Conservation (phyloP, 2,888 invertebrate genomes). For the Tortricodes alternella region DNA sequence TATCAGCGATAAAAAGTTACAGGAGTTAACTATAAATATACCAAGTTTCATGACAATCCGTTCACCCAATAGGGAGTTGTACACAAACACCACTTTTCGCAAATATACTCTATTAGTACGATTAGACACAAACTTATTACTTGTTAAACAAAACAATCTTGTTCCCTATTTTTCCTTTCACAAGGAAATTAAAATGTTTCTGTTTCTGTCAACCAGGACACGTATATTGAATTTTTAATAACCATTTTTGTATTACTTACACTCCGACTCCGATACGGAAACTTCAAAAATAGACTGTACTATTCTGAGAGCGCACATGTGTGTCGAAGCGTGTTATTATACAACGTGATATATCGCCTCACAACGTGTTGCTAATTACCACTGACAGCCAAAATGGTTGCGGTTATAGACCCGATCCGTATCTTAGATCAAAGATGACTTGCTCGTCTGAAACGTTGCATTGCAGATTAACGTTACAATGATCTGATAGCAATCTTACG, state of each 20-base stretch:
- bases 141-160: no score
- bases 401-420: conserved; percentile 7
- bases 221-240: no score
- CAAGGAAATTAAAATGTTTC: no score
- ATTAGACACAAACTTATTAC: no score
- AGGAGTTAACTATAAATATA: no score
- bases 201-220: no score
- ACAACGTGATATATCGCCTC: conserved; percentile 13
- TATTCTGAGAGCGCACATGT: conserved; percentile 13
- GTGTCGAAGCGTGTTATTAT: conserved; percentile 18
- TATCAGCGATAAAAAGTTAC: no score
- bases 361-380: conserved; percentile 20
- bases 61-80: no score
- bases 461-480: conserved; percentile 27
- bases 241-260: background rate
- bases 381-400: conserved; percentile 25
- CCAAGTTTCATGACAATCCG: no score
- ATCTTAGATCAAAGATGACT: conserved; percentile 17
- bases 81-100: no score
- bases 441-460: conserved; percentile 10
- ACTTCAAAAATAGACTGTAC: background rate
- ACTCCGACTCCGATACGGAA: background rate
- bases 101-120: no score
- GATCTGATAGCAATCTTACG: conserved; percentile 18
- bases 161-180: no score